A percentile compares a stretch with the other conserved stretches of the same genome.
Conservation (phyloP, 2,113 vertebrate species). For the Nibea albiflora region DNA sequence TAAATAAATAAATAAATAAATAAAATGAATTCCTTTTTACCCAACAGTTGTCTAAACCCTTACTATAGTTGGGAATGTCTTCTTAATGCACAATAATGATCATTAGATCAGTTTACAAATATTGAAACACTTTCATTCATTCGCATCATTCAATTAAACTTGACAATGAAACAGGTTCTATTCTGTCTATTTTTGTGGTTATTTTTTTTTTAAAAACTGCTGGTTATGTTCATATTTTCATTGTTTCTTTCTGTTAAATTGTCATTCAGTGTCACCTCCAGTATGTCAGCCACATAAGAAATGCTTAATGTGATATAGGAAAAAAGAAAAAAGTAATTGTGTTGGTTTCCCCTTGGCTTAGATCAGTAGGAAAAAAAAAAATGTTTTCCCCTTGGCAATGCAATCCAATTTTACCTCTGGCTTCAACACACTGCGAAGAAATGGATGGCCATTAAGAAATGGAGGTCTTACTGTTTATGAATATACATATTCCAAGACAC, state of each 20-base stretch:
- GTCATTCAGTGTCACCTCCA: slow-evolving; percentile 28
- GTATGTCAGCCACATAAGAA: slow-evolving; percentile 25
- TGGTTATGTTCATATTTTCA: slow-evolving; percentile 10
- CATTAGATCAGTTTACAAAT: background rate
- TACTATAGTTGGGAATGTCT: background rate
- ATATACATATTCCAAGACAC: slow-evolving; percentile 62
- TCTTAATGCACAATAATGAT: background rate
- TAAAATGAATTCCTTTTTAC: slow-evolving; percentile 15
- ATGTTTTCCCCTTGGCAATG: slow-evolving; percentile 20
- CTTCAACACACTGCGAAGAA: slow-evolving; percentile 37
- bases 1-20: background rate
- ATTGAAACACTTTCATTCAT: background rate
- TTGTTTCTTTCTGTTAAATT: slow-evolving; percentile 15
- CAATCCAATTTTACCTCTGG: slow-evolving; percentile 55
- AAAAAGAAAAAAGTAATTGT: slow-evolving; percentile 17
- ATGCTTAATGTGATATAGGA: slow-evolving; percentile 12
- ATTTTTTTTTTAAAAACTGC: background rate
- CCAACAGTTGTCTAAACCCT: background rate
- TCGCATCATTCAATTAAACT: background rate
- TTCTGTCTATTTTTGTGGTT: background rate
- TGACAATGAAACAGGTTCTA: background rate
- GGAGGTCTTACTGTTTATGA: slow-evolving; percentile 52
- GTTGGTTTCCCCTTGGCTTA: slow-evolving; percentile 20
- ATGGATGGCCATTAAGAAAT: slow-evolving; percentile 61
- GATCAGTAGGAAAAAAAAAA: slow-evolving; percentile 1